Percentiles rank a stretch among this genome's conserved stretches.
Conservation (phyloP, 2,113 vertebrate genomes). For the Anguilla japonica region DNA sequence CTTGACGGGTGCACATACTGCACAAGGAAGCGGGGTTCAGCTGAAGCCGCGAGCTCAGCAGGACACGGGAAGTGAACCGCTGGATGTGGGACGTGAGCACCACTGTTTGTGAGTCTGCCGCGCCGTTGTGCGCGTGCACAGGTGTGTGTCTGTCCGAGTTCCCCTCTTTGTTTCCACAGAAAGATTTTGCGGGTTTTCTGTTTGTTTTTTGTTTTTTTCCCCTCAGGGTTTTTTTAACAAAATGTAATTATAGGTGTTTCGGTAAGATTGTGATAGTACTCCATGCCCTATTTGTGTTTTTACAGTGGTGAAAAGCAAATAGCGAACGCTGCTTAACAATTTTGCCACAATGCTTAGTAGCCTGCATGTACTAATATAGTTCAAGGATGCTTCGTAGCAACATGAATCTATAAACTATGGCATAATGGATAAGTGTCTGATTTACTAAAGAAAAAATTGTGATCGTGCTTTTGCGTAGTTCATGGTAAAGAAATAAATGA, state of each 20-base stretch:
- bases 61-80: conserved; percentile 13
- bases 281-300: neutral
- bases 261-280: neutral
- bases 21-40: conserved; percentile 6
- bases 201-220: neutral
- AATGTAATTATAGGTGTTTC: conserved; percentile 17
- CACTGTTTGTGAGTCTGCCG: conserved; percentile 23
- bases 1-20: neutral
- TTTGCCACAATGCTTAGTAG: too few species aligned
- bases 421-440: too few species aligned
- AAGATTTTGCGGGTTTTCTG: conserved; percentile 1
- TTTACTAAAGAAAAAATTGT: neutral
- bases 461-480: neutral
- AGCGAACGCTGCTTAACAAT: too few species aligned
- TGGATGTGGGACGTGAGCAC: neutral
- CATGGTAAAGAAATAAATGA: too few species aligned
- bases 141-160: conserved; percentile 25
- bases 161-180: conserved; percentile 21
- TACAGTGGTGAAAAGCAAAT: neutral
- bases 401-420: too few species aligned
- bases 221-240: neutral
- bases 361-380: too few species aligned
- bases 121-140: conserved; percentile 14
- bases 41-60: conserved; percentile 6
- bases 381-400: too few species aligned